A percentile compares a stretch with the other conserved stretches of the same genome.
phyloP scores from a whole-genome alignment of 2,797 vertebrate genomes.

The Rhodeus uyekii region DNA sequence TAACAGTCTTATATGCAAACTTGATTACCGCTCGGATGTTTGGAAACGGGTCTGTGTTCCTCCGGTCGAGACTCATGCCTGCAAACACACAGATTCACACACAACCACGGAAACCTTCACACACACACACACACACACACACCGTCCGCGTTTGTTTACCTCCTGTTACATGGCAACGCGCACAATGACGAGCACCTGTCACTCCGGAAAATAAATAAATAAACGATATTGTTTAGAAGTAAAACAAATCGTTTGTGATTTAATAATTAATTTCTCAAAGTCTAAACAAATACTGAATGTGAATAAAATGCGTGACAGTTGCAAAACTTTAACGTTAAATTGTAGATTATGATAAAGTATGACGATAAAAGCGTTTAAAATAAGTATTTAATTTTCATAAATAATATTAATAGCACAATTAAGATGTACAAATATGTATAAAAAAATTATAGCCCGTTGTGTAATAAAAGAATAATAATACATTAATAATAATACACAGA shows the following conservation, averaged over 20 bases:
- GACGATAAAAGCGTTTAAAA: too few relatives aligned
- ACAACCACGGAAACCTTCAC: neutral
- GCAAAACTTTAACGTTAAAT: neutral
- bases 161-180: constrained; percentile 45
- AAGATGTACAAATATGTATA: too few relatives aligned
- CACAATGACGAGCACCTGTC: neutral
- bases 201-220: neutral
- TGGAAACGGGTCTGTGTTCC: constrained; percentile 35
- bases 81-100: neutral
- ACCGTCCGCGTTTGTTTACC: constrained; percentile 50
- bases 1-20: neutral
- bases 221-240: neutral
- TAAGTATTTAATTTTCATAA: too few relatives aligned
- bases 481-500: too few relatives aligned
- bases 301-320: neutral
- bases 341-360: too few relatives aligned
- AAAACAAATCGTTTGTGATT: neutral
- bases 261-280: neutral
- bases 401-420: too few relatives aligned
- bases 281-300: neutral
- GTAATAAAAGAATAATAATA: too few relatives aligned
- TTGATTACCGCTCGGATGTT: constrained; percentile 57
- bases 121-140: too few relatives aligned
- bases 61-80: constrained; percentile 51
- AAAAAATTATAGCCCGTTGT: too few relatives aligned